Evolutionary conservation across 23 tunicate species (phyloP).

Genomic region (Clavelina lepadiformis): DNA sequence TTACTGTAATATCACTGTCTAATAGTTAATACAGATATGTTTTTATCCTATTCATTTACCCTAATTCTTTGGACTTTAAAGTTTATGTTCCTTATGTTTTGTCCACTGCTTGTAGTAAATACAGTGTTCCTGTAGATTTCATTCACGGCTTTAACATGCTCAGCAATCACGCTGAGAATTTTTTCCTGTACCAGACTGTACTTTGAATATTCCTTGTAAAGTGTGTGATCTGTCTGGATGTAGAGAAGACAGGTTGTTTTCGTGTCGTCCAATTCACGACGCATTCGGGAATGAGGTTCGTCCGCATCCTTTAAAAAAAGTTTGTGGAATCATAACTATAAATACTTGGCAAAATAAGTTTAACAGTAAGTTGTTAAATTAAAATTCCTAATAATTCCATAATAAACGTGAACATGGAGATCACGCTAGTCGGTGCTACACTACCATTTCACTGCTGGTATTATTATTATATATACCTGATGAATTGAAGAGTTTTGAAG

Average conservation of each 20-base stretch:
- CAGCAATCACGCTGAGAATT: constrained; percentile 65
- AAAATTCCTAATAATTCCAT: too few relatives aligned
- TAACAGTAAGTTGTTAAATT: too few relatives aligned
- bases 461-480: neutral
- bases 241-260: constrained; percentile 53
- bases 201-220: constrained; percentile 50
- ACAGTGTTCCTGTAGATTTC: constrained; percentile 40
- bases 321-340: too few relatives aligned
- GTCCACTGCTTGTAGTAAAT: constrained; percentile 28
- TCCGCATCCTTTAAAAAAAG: too few relatives aligned
- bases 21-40: neutral
- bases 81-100: constrained; percentile 36
- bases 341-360: too few relatives aligned
- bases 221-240: constrained; percentile 61
- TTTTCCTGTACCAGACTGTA: too few relatives aligned
- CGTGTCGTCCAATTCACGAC: constrained; percentile 29
- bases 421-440: too few relatives aligned
- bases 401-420: too few relatives aligned
- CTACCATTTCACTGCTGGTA: too few relatives aligned
- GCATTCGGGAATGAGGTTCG: constrained; percentile 3
- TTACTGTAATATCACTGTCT: neutral
- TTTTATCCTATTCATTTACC: constrained; percentile 34
- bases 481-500: constrained; percentile 36
- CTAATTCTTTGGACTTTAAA: constrained; percentile 64
- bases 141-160: constrained; percentile 85